phyloP scores from a whole-genome alignment of 2,888 invertebrate genomes.

The Andrena minutula region DNA sequence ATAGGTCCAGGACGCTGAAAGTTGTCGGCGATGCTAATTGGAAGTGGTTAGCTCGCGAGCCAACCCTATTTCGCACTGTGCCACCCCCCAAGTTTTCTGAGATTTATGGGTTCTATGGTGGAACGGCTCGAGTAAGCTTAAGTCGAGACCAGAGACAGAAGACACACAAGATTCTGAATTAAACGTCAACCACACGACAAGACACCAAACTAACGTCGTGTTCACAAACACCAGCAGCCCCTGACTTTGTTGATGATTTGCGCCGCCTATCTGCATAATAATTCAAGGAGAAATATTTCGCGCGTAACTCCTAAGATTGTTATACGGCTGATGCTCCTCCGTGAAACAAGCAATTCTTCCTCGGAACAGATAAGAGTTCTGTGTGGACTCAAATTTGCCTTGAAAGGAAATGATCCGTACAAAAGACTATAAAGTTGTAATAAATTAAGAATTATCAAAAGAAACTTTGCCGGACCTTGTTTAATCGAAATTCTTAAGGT shows the following conservation, averaged over 20 bases:
- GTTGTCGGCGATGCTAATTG: constrained; percentile 68
- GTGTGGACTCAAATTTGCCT: not conserved
- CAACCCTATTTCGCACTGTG: constrained; percentile 52
- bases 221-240: constrained; percentile 44
- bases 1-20: constrained; percentile 39
- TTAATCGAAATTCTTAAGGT: not conserved
- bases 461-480: not conserved
- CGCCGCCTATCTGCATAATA: constrained; percentile 51
- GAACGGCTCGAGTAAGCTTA: constrained; percentile 55
- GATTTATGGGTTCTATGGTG: constrained; percentile 61
- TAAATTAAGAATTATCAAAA: not conserved
- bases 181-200: constrained; percentile 79
- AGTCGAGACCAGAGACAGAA: constrained; percentile 55
- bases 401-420: not conserved
- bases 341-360: constrained; percentile 11
- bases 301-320: constrained; percentile 28
- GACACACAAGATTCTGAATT: constrained; percentile 74
- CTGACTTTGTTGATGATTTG: constrained; percentile 61
- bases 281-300: constrained; percentile 51
- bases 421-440: not conserved
- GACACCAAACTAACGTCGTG: constrained; percentile 62
- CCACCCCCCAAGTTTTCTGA: constrained; percentile 66
- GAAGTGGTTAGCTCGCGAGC: constrained; percentile 63
- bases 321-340: constrained; percentile 11
- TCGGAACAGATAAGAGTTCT: constrained; percentile 12